These are phyloP conservation scores for Hippocampus barbouri DNA, from an alignment of 2,113 vertebrate species.

Conservation along the genomic window DNA sequence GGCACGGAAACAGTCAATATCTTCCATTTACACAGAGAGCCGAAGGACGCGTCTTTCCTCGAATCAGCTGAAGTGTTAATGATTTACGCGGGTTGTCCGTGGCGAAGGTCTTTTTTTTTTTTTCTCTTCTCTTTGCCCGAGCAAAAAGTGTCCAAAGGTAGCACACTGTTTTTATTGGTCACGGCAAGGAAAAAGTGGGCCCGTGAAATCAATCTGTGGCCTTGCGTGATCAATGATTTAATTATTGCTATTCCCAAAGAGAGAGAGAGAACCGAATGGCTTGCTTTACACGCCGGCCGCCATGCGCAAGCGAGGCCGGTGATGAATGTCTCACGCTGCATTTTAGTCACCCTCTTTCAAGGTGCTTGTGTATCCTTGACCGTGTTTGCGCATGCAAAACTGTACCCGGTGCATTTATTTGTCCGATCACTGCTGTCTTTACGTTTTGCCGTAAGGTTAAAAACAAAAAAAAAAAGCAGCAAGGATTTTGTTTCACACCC, in stretches of 20 bases:
- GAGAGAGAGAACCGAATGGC: not conserved
- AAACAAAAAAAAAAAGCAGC: too few species aligned
- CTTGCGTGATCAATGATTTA: not conserved
- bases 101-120: not conserved
- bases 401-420: too few species aligned
- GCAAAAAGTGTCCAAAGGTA: not conserved
- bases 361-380: too few species aligned
- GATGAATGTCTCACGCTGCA: too few species aligned
- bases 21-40: too few species aligned
- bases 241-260: slow-evolving; percentile 6
- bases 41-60: too few species aligned
- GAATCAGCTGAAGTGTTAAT: not conserved
- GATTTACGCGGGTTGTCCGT: not conserved
- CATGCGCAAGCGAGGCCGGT: not conserved
- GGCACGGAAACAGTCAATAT: too few species aligned
- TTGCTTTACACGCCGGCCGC: slow-evolving; percentile 18
- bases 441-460: too few species aligned
- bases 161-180: not conserved
- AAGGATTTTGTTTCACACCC: too few species aligned
- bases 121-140: not conserved
- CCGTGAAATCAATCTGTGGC: not conserved
- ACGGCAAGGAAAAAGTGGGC: not conserved
- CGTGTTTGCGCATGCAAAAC: too few species aligned
- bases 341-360: too few species aligned
- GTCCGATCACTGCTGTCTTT: too few species aligned